phyloP scores from a whole-genome alignment of 2,797 vertebrate species.

The Trichosurus vulpecula region DNA sequence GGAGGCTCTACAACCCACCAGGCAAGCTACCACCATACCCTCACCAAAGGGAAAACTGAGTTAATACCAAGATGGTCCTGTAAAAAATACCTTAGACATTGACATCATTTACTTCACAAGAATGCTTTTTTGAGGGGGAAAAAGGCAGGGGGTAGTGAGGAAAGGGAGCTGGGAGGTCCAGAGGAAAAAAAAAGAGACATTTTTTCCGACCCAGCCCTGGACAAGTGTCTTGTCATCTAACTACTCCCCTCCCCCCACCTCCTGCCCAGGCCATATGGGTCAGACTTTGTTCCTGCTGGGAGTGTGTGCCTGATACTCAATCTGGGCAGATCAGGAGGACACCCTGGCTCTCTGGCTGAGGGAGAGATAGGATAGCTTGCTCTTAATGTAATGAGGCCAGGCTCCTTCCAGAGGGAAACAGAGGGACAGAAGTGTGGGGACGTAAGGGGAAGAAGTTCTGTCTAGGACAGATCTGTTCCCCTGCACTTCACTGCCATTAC shows the following conservation, averaged over 20 bases:
- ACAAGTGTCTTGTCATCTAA: neutral
- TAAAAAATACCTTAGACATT: neutral
- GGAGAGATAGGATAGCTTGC: neutral
- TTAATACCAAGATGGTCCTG: neutral
- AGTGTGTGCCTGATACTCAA: conserved; percentile 19
- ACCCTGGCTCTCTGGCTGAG: conserved; percentile 2
- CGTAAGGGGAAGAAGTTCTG: conserved; percentile 7
- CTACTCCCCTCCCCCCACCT: neutral
- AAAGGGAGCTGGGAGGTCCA: conserved; percentile 3
- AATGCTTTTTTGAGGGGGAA: neutral
- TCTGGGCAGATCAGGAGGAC: conserved; percentile 4
- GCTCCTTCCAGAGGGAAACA: neutral
- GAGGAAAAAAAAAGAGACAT: neutral
- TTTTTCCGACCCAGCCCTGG: neutral
- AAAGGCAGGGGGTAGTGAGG: neutral
- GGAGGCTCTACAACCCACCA: no score
- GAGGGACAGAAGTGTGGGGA: neutral
- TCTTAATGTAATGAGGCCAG: conserved; percentile 23
- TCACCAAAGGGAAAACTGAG: neutral
- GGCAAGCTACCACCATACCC: neutral
- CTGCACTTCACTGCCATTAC: conserved; percentile 42
- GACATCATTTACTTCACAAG: neutral
- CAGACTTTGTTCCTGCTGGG: conserved; percentile 4
- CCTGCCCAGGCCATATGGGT: conserved; percentile 35
- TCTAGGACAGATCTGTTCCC: neutral